Conservation (phyloP, 2,113 vertebrate genomes). For the Notothenia rossii region DNA sequence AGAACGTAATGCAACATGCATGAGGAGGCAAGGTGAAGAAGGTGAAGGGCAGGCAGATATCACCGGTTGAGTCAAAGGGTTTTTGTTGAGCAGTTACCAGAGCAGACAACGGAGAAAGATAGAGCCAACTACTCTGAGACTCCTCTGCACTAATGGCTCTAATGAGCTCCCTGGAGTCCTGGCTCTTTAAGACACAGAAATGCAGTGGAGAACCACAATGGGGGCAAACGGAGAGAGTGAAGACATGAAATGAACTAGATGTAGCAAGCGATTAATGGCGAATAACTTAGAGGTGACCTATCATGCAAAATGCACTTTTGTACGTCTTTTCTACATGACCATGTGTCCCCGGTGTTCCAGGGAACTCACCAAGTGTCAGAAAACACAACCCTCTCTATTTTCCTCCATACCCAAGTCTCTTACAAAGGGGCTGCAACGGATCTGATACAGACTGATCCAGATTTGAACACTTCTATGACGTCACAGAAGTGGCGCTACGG, state of each 20-base stretch:
- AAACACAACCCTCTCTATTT: too few species aligned
- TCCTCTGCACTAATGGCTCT: conserved; percentile 63
- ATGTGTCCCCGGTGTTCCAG: too few species aligned
- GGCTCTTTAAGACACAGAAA: conserved; percentile 39
- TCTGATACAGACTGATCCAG: too few species aligned
- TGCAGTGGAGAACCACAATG: conserved; percentile 30
- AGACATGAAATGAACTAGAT: conserved; percentile 38
- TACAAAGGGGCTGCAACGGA: too few species aligned
- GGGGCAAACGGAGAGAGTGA: conserved; percentile 18
- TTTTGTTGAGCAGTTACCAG: conserved; percentile 4
- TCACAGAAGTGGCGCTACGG: too few species aligned
- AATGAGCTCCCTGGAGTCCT: conserved; percentile 67
- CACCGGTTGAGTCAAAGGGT: conserved; percentile 17
- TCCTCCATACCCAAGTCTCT: too few species aligned
- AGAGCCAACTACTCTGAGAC: conserved; percentile 55
- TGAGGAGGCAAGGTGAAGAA: conserved; percentile 19
- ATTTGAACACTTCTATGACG: too few species aligned
- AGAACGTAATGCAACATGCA: conserved; percentile 33
- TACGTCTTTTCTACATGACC: too few species aligned
- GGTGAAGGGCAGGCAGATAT: conserved; percentile 7
- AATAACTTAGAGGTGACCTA: conserved; percentile 10
- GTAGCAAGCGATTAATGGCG: conserved; percentile 38
- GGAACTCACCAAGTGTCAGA: too few species aligned
- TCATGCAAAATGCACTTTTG: too few species aligned
- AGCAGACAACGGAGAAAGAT: conserved; percentile 14